Evolutionary conservation across 2,113 vertebrate species (phyloP).

Genomic region (Cinclus cinclus): DNA sequence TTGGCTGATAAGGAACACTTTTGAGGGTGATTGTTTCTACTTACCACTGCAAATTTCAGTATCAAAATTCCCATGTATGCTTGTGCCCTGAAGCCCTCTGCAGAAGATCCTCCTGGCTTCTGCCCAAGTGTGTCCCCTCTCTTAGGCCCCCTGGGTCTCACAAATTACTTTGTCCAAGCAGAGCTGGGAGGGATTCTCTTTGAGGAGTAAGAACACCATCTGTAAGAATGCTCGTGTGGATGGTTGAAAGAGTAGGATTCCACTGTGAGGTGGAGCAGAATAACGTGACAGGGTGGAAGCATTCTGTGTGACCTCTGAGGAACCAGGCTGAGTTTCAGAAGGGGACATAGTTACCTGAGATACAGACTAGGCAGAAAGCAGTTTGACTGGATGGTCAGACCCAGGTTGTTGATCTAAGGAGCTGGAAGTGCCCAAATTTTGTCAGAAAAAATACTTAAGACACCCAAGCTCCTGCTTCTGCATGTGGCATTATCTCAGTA

Average conservation of each 20-base stretch:
- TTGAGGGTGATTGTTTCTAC: neutral
- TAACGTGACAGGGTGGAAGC: neutral
- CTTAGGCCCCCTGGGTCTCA: neutral
- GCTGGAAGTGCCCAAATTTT: neutral
- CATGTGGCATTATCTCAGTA: accelerated
- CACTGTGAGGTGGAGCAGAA: neutral
- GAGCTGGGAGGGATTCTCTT: neutral
- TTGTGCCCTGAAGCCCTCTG: neutral
- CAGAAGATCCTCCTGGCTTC: neutral
- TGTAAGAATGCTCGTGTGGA: neutral
- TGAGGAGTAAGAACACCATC: neutral
- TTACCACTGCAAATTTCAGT: neutral
- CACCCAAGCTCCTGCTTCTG: neutral
- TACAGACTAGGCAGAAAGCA: neutral
- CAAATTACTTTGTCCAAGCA: neutral
- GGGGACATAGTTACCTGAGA: neutral
- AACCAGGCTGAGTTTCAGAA: neutral
- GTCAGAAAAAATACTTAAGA: neutral
- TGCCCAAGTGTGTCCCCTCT: neutral
- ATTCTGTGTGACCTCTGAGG: neutral
- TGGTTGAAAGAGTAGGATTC: neutral
- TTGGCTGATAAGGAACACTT: neutral
- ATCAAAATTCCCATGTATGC: neutral
- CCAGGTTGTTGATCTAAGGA: neutral
- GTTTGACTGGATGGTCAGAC: neutral